Percentiles rank a stretch among this genome's conserved stretches.
These are phyloP conservation scores for Lophius piscatorius DNA, from an alignment of 2,113 vertebrate genomes.

Conservation along the genomic window DNA sequence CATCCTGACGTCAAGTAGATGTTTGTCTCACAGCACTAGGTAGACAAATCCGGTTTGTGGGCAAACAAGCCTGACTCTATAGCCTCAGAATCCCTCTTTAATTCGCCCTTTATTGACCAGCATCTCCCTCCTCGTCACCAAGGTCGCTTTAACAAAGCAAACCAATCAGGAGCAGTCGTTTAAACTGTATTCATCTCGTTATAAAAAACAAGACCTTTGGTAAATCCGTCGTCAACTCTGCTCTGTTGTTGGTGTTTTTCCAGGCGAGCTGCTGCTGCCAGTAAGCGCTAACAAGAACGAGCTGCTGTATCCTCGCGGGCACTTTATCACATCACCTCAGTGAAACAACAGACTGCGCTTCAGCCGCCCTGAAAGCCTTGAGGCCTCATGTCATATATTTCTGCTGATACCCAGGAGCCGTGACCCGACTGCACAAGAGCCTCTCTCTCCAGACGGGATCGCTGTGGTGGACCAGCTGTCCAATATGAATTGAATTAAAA, in stretches of 20 bases:
- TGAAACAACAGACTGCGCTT: constrained; percentile 6
- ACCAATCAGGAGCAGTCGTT: not conserved
- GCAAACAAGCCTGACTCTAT: constrained; percentile 29
- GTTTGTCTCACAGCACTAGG: constrained; percentile 28
- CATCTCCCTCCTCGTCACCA: constrained; percentile 1
- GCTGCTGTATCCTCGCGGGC: constrained; percentile 18
- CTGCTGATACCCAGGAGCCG: not conserved
- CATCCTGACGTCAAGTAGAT: not conserved
- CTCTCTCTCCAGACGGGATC: constrained; percentile 5
- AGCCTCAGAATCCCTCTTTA: no score
- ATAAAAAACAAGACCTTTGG: not conserved
- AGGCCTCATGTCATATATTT: not conserved
- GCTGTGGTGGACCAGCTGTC: not conserved
- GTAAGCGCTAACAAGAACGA: constrained; percentile 45
- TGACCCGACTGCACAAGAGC: not conserved
- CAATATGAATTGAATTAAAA: constrained; percentile 38
- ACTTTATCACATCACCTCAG: constrained; percentile 19
- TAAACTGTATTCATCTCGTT: not conserved
- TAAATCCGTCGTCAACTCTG: not conserved
- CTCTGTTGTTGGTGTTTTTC: not conserved
- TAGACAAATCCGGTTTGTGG: constrained; percentile 14
- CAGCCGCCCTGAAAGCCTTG: constrained; percentile 9
- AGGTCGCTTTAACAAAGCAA: not conserved
- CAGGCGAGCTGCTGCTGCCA: constrained; percentile 18
- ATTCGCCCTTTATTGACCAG: no score